A percentile compares a stretch with the other conserved stretches of the same genome.
phyloP scores from a whole-genome alignment of 2,888 invertebrate genomes.

The Drosophila anceps region DNA sequence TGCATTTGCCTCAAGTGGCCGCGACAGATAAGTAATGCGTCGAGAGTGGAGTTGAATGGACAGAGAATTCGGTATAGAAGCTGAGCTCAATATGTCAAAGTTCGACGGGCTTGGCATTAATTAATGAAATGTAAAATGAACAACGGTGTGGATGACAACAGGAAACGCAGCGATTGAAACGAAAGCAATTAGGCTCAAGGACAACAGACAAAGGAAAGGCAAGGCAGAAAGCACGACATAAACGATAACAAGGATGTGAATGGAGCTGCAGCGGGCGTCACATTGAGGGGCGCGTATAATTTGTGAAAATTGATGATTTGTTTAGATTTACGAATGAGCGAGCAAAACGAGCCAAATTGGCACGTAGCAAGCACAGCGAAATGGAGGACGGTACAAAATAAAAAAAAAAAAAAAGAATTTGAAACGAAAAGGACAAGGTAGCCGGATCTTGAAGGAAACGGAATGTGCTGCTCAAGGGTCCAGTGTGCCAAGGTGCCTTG shows the following conservation, averaged over 20 bases:
- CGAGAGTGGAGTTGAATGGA: not conserved
- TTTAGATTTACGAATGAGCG: slow-evolving; percentile 80
- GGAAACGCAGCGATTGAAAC: slow-evolving; percentile 61
- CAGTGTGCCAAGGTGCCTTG: slow-evolving; percentile 56
- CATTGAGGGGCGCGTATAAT: slow-evolving; percentile 65
- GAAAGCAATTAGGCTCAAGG: slow-evolving; percentile 72
- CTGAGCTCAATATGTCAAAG: slow-evolving; percentile 77
- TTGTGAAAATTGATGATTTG: slow-evolving; percentile 82
- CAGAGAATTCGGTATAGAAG: slow-evolving; percentile 5
- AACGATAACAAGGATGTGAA: not conserved
- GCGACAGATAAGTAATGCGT: slow-evolving; percentile 24
- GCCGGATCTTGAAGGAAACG: slow-evolving; percentile 37
- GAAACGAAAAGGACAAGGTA: slow-evolving; percentile 48
- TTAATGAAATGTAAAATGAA: slow-evolving; percentile 80
- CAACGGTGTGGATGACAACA: slow-evolving; percentile 48
- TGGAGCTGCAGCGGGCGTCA: not conserved
- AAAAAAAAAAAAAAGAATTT: not conserved
- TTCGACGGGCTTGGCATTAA: slow-evolving; percentile 74
- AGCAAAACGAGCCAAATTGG: slow-evolving; percentile 78
- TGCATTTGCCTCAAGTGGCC: slow-evolving; percentile 29
- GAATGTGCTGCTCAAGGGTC: slow-evolving; percentile 40
- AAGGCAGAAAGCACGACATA: slow-evolving; percentile 26
- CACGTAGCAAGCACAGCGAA: slow-evolving; percentile 62
- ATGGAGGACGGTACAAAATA: slow-evolving; percentile 4
- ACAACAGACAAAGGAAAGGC: slow-evolving; percentile 2